Base-by-base conservation (phyloP, 2,113 vertebrate genomes). In the Bufo bufo region DNA sequence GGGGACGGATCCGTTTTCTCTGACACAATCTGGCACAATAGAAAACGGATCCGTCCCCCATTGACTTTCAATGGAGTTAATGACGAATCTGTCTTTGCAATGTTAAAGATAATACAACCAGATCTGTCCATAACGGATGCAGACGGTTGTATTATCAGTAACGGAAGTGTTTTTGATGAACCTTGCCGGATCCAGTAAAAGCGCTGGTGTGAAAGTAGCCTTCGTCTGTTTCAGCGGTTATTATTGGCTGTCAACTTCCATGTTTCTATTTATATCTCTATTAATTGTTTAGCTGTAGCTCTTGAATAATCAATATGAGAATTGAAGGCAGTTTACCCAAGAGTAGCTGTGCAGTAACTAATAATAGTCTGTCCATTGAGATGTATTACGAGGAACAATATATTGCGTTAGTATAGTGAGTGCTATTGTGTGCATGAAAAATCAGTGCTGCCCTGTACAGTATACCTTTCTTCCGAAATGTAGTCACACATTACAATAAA, bases 231-330 rank as follows among this genome's bases (percentile, higher is more conserved):
- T 23, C 14, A 84, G 82, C 54, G 49, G 59, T 71, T 84, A 84
- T 69, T 84, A 69, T 69, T 84, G 82, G 45, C 82, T 84, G 63
- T 84, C 65, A 69, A 54, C 63, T n/a, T 84, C 63, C 54, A 17
- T 81, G 63, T 84, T 84, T 84, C 82, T 84, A 84, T 84, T 69
- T 84, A 84, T 71, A 71, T n/a, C 65, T 66, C 63, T 71, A 54
- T 84, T 23, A 23, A 84, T 71, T 65, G 69, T 71, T 65, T 65
- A 71, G 65, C 63, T 84, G 82, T 84, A 84, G 49, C 82, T 84
- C 71, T 84, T 84, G 63, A 84, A 84, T 84, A 84, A 84, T 84
- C 82, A 71, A 84, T 84, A 84, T 1, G 82, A 84, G 82, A 71
- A 84, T 49, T 71, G 63, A 84, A 84, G 63, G 63, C 82, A 84